These are phyloP conservation scores for Octodon degus DNA, from an alignment of 2,113 vertebrate species.

Conservation along the genomic window DNA sequence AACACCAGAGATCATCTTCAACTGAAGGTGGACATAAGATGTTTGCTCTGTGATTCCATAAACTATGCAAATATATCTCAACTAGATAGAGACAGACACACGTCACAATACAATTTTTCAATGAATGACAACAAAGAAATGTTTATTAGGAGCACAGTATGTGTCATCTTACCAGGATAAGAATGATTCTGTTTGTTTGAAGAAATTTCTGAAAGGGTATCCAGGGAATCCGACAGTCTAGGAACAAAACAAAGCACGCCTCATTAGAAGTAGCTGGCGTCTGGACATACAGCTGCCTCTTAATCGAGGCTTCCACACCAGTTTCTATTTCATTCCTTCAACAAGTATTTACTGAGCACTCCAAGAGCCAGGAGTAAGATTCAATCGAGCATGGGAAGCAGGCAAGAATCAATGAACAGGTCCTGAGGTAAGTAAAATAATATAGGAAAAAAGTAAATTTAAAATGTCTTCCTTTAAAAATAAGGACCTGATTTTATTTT, in stretches of 20 bases:
- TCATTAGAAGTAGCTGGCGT: neutral
- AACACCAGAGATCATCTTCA: neutral
- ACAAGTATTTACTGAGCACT: neutral
- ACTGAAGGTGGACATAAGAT: neutral
- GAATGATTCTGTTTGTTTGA: constrained; percentile 89
- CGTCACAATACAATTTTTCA: neutral
- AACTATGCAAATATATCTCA: neutral
- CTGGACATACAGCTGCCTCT: neutral
- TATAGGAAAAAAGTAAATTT: neutral
- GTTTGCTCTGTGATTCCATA: neutral
- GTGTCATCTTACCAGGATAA: constrained; percentile 90
- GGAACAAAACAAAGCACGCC: constrained; percentile 53
- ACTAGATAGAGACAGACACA: neutral
- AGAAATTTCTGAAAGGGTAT: constrained; percentile 94
- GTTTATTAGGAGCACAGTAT: constrained; percentile 44
- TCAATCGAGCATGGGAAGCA: neutral
- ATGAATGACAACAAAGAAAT: constrained; percentile 6
- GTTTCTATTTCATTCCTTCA: neutral
- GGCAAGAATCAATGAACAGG: neutral
- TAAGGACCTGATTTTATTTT: neutral
- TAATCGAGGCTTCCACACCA: neutral
- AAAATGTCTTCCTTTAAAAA: constrained; percentile 36
- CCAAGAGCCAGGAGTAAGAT: neutral
- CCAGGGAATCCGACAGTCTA: constrained; percentile 95
- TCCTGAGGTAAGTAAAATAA: neutral